Conservation (phyloP, 2,113 vertebrate species). For the Odocoileus hemionus region DNA sequence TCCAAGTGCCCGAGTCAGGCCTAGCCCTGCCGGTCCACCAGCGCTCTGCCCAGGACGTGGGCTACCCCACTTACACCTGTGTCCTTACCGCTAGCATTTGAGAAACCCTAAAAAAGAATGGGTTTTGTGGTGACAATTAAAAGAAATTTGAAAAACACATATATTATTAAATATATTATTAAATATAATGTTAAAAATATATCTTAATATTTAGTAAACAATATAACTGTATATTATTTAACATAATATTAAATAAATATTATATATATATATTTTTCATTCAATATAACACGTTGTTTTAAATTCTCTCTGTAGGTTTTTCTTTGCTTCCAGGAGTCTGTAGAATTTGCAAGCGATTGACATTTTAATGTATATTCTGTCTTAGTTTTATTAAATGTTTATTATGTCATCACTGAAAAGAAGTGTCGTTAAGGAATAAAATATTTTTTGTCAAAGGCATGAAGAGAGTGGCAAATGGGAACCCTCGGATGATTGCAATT, state of each 20-base stretch:
- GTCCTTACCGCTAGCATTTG: not conserved
- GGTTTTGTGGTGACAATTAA: not conserved
- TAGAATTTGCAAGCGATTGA: not conserved
- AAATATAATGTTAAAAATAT: not conserved
- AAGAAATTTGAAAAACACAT: not conserved
- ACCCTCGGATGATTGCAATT: too few relatives aligned
- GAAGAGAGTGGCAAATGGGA: not conserved
- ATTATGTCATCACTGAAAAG: not conserved
- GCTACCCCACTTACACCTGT: accelerated
- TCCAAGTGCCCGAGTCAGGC: not conserved
- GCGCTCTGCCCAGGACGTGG: not conserved
- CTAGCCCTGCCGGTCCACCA: not conserved
- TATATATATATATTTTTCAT: not conserved
- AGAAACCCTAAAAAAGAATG: not conserved
- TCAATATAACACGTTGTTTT: not conserved
- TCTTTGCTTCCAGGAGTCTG: not conserved
- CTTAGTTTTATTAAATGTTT: not conserved
- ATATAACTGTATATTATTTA: not conserved
- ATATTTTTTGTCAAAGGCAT: not conserved
- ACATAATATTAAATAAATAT: not conserved
- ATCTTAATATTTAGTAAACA: too few relatives aligned
- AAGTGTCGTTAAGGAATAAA: not conserved
- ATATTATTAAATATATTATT: not conserved
- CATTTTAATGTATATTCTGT: not conserved
- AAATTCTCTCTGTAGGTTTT: not conserved